Percentiles rank a stretch among this genome's conserved stretches.
These are phyloP conservation scores for Conus betulinus DNA, from an alignment of 1,140 invertebrate species.

Conservation along the genomic window DNA sequence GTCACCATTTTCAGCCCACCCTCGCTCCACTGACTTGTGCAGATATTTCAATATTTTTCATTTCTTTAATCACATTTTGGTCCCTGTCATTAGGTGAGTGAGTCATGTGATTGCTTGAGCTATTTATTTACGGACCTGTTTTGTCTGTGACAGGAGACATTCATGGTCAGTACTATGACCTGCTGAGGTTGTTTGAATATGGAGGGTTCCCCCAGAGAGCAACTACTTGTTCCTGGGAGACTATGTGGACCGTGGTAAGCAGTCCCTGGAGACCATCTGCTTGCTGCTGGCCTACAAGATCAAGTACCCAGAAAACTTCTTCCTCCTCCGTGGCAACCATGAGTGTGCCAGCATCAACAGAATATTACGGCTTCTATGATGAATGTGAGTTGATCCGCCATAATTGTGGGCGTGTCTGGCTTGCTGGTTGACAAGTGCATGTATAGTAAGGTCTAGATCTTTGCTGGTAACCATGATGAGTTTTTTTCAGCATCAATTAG, in stretches of 20 bases:
- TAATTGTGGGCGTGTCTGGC: too few relatives aligned
- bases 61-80: too few relatives aligned
- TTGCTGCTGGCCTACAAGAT: constrained; percentile 96
- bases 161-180: constrained; percentile 97
- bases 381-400: constrained; percentile 76
- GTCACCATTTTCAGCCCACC: too few relatives aligned
- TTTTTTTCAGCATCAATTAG: neutral
- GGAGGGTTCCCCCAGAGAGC: constrained; percentile 99
- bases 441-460: too few relatives aligned
- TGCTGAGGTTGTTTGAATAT: constrained; percentile 98
- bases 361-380: constrained; percentile 82
- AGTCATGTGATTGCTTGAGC: too few relatives aligned
- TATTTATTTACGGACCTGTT: neutral
- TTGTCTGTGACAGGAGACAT: constrained; percentile 88
- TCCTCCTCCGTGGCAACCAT: constrained; percentile 86
- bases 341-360: constrained; percentile 82
- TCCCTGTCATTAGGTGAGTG: too few relatives aligned
- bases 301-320: constrained; percentile 97
- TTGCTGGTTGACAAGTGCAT: too few relatives aligned
- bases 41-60: too few relatives aligned
- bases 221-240: constrained; percentile 98
- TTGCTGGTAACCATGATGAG: too few relatives aligned
- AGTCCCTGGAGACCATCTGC: constrained; percentile 82
- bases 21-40: too few relatives aligned
- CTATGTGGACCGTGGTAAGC: constrained; percentile 80